Evolutionary conservation across 2,888 invertebrate genomes (phyloP), one percentile per base, ranked within the genome.

Genomic region (Andrena bicolor): DNA sequence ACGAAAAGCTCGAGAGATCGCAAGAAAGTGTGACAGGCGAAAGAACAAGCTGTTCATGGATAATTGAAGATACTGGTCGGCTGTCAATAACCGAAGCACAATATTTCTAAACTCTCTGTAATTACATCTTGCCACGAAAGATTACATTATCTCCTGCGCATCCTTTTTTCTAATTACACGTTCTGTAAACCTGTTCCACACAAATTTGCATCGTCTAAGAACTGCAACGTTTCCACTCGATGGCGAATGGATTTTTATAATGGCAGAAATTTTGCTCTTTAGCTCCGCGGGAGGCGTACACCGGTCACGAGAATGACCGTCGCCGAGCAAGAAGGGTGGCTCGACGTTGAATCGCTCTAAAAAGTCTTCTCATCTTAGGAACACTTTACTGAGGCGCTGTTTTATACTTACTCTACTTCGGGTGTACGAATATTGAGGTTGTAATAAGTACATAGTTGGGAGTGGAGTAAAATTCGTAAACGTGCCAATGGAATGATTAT

Each of bases 111-210:
- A 76, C 56, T 61, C 56, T 58, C 60, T 76, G 64, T 80, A 80
- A 80, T 84, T 79, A 83, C 68, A 64, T 84, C 84, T 83, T 74
- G 60, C 76, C 76, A 69, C 64, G 26, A 65, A 32, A 71, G 63
- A 71, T 60, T 66, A 65, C 80, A 48, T 51, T 41, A 68, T 32
- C 65, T 79, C 64, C 48, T 49, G 26, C 64, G 28, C 58, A 61
- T 71, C 80, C 77, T 79, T 79, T 79, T 79, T 77, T 72, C 79
- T 80, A 80, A 80, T 80, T 80, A 70, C 78, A 80, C 63, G 30
- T 63, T 58, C 35, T 28, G 77, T 56, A 79, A 79, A 79, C 78
- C 78, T 49, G 78, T 69, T 79, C 49, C 64, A 23, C 20, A 69
- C 78, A 69, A 79, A 79, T 79, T 79, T 80, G 48, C 80, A 77